Base-by-base conservation (phyloP, 2,888 invertebrate species). In the Ichneumoninae sp. region DNA sequence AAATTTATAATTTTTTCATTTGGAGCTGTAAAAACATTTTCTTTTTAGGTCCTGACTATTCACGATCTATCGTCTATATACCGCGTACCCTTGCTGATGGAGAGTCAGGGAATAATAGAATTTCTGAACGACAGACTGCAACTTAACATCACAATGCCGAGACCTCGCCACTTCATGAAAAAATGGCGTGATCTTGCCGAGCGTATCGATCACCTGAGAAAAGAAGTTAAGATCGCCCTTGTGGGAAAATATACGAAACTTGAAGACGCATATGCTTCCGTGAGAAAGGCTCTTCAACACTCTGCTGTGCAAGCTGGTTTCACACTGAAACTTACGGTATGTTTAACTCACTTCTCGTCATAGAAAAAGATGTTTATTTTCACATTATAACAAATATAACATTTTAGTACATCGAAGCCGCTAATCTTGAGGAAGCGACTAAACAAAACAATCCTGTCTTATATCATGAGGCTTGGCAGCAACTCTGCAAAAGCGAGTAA, bases 231-330 rank as follows among this genome's bases (percentile, higher is more conserved):
- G 85, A 99, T 99, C 81, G 97, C 97, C 1, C 94, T 99, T 3
- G 99, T 99, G 1, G 99, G 99, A 6, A 99, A 99, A 94, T 99
- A 99, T 92, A 99, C 99, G 0, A 97, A 97, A 91, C 94, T 99
- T 16, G 97, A 98, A 92, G 99, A 99, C 94, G 97, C 99, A 0
- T 99, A 99, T 92, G 98, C 99, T 0, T 99, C 99, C 0, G 98
- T 99, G 0, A 97, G 97, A 0, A 99, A 99, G 94, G 98, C 99
- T 0, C 94, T 99, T 63, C 97, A 98, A 89, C 99, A 99, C 93
- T 98, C 99, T 0, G 96, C 98, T 0, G 96, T 98, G 69, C 96
- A 97, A 73, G 96, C 96, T 57, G 97, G 98, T 6, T 97, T 97
- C 89, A 98, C 97, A 94, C 95, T 99, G 0, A 97, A 97, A 88